phyloP scores from a whole-genome alignment of 2,113 vertebrate genomes.

The Laterallus jamaicensis region DNA sequence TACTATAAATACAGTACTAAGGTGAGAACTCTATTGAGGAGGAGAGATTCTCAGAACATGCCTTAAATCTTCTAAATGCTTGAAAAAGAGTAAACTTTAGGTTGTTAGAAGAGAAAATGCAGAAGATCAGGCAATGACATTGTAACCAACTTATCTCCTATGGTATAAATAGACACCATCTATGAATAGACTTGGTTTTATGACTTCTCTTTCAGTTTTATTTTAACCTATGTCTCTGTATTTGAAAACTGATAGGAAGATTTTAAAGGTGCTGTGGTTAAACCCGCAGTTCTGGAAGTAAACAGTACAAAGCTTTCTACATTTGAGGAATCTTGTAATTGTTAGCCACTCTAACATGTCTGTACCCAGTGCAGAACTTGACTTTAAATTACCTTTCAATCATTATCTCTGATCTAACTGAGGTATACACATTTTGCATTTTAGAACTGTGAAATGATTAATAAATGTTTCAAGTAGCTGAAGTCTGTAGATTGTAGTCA shows the following conservation, averaged over 20 bases:
- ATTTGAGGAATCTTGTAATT: not conserved
- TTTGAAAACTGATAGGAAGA: not conserved
- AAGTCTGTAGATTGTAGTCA: not conserved
- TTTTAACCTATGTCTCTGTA: not conserved
- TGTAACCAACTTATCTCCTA: not conserved
- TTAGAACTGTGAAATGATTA: not conserved
- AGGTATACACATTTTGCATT: not conserved
- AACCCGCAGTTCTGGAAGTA: not conserved
- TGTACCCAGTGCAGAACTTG: not conserved
- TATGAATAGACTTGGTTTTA: not conserved
- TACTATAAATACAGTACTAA: not conserved
- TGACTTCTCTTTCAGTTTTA: not conserved
- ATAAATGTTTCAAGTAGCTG: not conserved
- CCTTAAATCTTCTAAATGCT: not conserved
- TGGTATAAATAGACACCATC: not conserved
- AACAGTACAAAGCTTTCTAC: not conserved
- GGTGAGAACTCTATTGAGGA: not conserved
- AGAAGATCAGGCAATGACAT: not conserved
- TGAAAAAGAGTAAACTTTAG: not conserved
- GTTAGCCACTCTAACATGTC: not conserved
- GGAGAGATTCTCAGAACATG: not conserved
- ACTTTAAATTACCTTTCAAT: not conserved
- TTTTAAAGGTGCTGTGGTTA: not conserved
- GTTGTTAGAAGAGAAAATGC: not conserved
- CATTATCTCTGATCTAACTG: not conserved